Conservation (phyloP, 2,888 invertebrate genomes). For the Eristalis pertinax region DNA sequence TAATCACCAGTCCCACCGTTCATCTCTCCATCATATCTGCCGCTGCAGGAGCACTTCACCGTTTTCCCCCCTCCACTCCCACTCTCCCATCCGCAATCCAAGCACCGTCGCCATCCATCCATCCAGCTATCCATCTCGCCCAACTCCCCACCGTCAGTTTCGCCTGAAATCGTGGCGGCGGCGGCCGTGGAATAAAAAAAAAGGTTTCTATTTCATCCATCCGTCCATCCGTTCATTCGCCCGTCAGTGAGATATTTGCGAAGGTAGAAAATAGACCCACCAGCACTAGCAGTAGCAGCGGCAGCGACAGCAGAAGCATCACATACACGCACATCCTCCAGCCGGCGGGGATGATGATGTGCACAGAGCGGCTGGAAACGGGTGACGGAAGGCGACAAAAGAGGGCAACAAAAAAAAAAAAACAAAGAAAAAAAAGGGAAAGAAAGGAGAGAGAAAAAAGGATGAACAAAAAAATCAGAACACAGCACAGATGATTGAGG, state of each 20-base stretch:
- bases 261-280: constrained; percentile 69
- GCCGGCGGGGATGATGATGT: constrained; percentile 28
- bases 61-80: not conserved
- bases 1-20: not conserved
- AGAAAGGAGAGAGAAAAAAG: not conserved
- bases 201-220: constrained; percentile 70
- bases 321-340: constrained; percentile 27
- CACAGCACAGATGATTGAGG: constrained; percentile 71
- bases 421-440: too few relatives aligned
- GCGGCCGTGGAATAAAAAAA: constrained; percentile 43
- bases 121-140: constrained; percentile 17
- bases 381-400: constrained; percentile 16
- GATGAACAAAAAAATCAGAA: constrained; percentile 51
- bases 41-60: not conserved
- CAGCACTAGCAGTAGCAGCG: not conserved
- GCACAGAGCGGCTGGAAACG: constrained; percentile 8
- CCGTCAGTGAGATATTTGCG: constrained; percentile 69
- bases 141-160: constrained; percentile 15
- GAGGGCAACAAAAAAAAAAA: not conserved
- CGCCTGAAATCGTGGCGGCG: constrained; percentile 26
- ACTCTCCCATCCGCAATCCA: constrained; percentile 26
- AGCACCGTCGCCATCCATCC: constrained; percentile 2
- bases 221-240: constrained; percentile 68
- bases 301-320: constrained; percentile 1
- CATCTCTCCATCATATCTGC: not conserved